Evolutionary conservation across 2,113 vertebrate species (phyloP).

Genomic region (Phrynocephalus versicolor): DNA sequence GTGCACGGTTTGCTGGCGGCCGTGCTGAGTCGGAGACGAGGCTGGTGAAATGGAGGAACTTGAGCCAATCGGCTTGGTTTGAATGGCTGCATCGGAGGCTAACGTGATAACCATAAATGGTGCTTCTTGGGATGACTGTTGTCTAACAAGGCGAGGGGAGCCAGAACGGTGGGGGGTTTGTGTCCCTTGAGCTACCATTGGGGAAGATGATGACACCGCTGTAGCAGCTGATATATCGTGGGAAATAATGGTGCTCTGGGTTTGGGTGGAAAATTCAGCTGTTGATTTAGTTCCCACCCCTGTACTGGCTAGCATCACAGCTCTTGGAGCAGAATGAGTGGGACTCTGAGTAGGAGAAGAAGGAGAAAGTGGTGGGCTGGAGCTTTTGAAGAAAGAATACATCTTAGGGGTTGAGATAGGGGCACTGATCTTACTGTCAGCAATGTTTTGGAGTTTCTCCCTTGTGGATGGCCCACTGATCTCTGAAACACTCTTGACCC

Average conservation of each 20-base stretch:
- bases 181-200: constrained; percentile 83
- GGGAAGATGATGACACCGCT: constrained; percentile 63
- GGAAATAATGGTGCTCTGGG: constrained; percentile 76
- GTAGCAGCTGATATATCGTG: constrained; percentile 64
- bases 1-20: constrained; percentile 78
- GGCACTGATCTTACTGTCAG: constrained; percentile 70
- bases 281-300: constrained; percentile 68
- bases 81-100: constrained; percentile 82
- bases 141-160: constrained; percentile 83
- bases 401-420: constrained; percentile 75
- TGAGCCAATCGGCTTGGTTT: constrained; percentile 83
- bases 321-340: constrained; percentile 74
- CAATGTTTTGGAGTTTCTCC: constrained; percentile 73
- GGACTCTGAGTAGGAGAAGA: constrained; percentile 90
- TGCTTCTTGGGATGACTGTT: constrained; percentile 88
- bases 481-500: constrained; percentile 44
- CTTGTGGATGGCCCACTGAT: constrained; percentile 55
- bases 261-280: constrained; percentile 91
- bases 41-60: constrained; percentile 87
- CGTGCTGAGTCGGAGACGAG: constrained; percentile 84
- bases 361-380: constrained; percentile 89
- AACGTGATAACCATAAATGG: constrained; percentile 90
- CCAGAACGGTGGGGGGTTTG: constrained; percentile 80
- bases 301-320: constrained; percentile 36
- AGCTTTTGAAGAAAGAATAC: constrained; percentile 84